Conservation (phyloP, 2,888 invertebrate genomes). For the Calliopum simillimum region DNA sequence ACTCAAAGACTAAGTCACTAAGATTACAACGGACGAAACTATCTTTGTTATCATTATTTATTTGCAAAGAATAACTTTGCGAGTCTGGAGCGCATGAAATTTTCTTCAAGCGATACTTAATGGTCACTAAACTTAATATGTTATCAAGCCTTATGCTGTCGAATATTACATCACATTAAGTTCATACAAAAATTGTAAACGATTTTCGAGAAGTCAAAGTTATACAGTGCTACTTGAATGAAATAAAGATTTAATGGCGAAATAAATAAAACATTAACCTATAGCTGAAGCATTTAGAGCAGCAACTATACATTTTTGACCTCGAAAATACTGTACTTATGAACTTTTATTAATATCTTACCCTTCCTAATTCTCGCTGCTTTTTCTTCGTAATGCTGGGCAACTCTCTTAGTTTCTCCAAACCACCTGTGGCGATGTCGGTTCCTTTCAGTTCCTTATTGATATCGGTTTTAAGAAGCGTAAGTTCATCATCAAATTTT, state of each 20-base stretch:
- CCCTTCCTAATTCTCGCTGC: constrained; percentile 66
- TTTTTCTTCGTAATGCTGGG: constrained; percentile 67
- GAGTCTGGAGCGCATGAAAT: constrained; percentile 55
- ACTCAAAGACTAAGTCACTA: constrained; percentile 57
- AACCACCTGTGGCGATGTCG: constrained; percentile 66
- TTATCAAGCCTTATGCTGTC: constrained; percentile 61
- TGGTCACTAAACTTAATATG: constrained; percentile 47
- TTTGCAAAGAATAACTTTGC: constrained; percentile 39
- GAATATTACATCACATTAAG: constrained; percentile 64
- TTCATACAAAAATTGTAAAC: not conserved
- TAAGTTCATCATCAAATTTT: constrained; percentile 44
- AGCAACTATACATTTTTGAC: too few species aligned
- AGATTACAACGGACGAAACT: constrained; percentile 67
- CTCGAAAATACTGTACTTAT: too few species aligned
- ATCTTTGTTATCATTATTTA: constrained; percentile 39
- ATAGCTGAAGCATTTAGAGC: too few species aligned
- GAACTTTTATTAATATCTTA: constrained; percentile 45
- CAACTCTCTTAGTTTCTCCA: constrained; percentile 69
- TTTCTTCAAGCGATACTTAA: constrained; percentile 52
- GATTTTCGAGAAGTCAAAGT: too few species aligned
- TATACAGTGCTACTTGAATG: too few species aligned
- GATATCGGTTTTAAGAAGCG: constrained; percentile 48
- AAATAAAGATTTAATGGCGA: too few species aligned
- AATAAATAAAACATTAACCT: too few species aligned
- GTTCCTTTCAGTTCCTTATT: constrained; percentile 50